A percentile compares a stretch with the other conserved stretches of the same genome.
Evolutionary conservation across 2,113 vertebrate genomes (phyloP).

Genomic region (Neopipo cinnamomea): DNA sequence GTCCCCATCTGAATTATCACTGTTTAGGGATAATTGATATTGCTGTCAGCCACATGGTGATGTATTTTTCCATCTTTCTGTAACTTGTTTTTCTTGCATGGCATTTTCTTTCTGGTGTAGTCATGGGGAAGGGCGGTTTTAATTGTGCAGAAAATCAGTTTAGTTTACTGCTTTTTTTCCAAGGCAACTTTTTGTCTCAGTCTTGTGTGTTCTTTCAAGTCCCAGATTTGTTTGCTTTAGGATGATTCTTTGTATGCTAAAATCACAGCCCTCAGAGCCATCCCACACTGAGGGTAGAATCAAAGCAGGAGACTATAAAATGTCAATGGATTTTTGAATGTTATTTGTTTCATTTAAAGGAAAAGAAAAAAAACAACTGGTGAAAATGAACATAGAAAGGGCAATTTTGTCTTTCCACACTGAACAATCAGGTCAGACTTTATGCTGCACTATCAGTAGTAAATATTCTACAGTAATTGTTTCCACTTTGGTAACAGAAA

Average conservation of each 20-base stretch:
- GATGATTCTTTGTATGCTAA: background rate
- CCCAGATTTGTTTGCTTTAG: background rate
- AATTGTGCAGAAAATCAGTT: background rate
- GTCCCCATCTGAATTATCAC: background rate
- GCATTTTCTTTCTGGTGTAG: background rate
- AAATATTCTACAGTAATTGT: background rate
- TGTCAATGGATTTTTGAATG: background rate
- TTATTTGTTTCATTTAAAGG: background rate
- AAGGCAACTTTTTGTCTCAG: background rate
- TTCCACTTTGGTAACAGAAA: background rate
- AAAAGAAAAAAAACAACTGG: background rate
- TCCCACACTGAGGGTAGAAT: background rate
- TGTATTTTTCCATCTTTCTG: background rate
- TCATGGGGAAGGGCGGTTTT: background rate
- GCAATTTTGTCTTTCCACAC: background rate
- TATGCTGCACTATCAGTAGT: background rate
- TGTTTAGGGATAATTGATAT: background rate
- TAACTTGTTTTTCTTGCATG: background rate
- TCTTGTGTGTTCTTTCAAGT: background rate
- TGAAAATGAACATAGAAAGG: background rate
- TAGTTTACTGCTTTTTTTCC: background rate
- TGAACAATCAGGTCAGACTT: background rate
- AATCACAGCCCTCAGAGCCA: background rate
- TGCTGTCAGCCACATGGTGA: background rate
- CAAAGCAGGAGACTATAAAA: background rate